Evolutionary conservation across 2,888 invertebrate species (phyloP).

Genomic region (Aphidoletes aphidimyza): DNA sequence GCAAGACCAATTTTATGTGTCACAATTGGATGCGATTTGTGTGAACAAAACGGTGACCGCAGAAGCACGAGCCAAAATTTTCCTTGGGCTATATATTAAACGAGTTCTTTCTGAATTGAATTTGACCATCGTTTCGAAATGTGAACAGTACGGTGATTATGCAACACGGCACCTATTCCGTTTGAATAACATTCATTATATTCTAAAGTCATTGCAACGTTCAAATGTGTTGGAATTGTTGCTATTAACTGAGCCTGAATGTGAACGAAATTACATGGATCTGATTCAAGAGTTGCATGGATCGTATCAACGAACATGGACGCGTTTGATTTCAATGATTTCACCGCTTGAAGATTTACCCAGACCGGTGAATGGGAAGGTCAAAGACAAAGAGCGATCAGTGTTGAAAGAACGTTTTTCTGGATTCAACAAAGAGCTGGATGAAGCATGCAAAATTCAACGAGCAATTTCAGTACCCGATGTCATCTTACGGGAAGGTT

Average conservation of each 20-base stretch:
- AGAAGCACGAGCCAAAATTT: constrained; percentile 72
- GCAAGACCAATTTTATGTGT: constrained; percentile 71
- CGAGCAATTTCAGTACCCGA: constrained; percentile 94
- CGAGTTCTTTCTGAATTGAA: constrained; percentile 91
- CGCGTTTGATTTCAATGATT: constrained; percentile 80
- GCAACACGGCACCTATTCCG: constrained; percentile 90
- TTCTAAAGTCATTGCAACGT: constrained; percentile 89
- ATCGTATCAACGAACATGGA: constrained; percentile 76
- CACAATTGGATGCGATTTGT: constrained; percentile 68
- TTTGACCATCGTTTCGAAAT: constrained; percentile 87
- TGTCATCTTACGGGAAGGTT: constrained; percentile 84
- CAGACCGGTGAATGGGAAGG: constrained; percentile 74
- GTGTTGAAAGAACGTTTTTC: constrained; percentile 89
- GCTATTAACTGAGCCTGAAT: constrained; percentile 83
- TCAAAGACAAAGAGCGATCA: constrained; percentile 87
- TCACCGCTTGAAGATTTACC: constrained; percentile 76
- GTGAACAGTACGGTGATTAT: constrained; percentile 88
- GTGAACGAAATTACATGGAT: constrained; percentile 85
- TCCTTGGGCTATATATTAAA: constrained; percentile 85
- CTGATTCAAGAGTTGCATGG: constrained; percentile 85
- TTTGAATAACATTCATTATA: constrained; percentile 93
- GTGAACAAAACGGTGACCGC: constrained; percentile 65
- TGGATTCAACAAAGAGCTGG: constrained; percentile 95
- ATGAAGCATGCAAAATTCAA: constrained; percentile 86
- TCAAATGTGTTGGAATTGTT: constrained; percentile 86